These are phyloP conservation scores for Chironomus striatipennis DNA, from an alignment of 1,140 invertebrate genomes.

Conservation along the genomic window DNA sequence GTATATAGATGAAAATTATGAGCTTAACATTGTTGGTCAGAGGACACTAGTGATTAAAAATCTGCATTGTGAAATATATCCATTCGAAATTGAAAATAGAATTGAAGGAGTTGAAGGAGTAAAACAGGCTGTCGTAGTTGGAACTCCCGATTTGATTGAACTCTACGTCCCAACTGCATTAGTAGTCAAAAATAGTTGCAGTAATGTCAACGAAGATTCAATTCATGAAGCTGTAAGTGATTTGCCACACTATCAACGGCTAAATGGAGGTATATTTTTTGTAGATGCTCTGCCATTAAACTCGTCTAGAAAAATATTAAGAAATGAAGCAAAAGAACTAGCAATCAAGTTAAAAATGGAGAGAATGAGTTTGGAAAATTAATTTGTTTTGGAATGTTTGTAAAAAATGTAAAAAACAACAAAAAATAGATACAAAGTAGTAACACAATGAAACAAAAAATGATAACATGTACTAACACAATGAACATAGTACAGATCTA, in stretches of 20 bases:
- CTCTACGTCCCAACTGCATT: neutral
- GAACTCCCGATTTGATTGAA: conserved; percentile 53
- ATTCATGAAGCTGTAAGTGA: neutral
- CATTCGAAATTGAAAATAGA: conserved; percentile 76
- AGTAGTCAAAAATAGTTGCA: neutral
- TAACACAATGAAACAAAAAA: too few species aligned
- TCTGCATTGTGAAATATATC: conserved; percentile 46
- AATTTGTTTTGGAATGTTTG: too few species aligned
- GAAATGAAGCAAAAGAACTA: conserved; percentile 45
- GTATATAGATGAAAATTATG: neutral
- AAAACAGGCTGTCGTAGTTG: conserved; percentile 72
- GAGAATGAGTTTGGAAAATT: neutral
- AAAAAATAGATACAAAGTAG: too few species aligned
- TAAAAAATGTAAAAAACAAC: too few species aligned
- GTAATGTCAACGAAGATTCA: neutral
- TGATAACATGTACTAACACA: too few species aligned
- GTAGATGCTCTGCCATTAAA: conserved; percentile 54
- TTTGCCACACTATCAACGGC: conserved; percentile 57
- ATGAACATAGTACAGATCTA: too few species aligned
- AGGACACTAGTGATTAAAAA: neutral
- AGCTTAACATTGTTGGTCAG: neutral
- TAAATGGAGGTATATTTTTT: conserved; percentile 53
- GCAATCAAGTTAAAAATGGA: neutral
- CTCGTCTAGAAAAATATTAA: conserved; percentile 55
- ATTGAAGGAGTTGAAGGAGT: conserved; percentile 63